These are phyloP conservation scores for Galerucella nymphaeae DNA, from an alignment of 2,888 invertebrate species.

Conservation along the genomic window DNA sequence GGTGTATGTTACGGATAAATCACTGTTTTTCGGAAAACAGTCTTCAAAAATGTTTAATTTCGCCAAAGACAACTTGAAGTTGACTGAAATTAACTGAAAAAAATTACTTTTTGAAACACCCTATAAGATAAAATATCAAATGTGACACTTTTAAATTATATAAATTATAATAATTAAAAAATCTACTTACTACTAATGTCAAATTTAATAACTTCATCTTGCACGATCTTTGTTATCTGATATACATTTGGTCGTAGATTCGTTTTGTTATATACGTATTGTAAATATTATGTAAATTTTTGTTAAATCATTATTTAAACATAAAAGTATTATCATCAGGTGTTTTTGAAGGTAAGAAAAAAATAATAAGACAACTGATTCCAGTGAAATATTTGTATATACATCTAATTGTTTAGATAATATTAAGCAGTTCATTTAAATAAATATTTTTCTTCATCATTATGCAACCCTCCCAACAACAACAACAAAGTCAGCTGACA, in stretches of 20 bases:
- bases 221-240: not conserved
- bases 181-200: slow-evolving; percentile 9
- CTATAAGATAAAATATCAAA: too few relatives aligned
- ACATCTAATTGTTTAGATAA: not conserved
- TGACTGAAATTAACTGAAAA: not conserved
- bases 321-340: not conserved
- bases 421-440: too few relatives aligned
- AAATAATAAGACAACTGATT: not conserved
- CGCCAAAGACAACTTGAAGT: not conserved
- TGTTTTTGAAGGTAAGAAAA: not conserved
- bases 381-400: not conserved
- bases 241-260: not conserved
- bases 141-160: not conserved
- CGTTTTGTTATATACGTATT: too few relatives aligned
- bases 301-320: not conserved
- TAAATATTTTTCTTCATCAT: too few relatives aligned
- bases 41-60: not conserved
- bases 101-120: too few relatives aligned
- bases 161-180: not conserved
- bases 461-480: too few relatives aligned
- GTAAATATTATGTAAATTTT: not conserved
- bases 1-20: not conserved
- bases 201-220: slow-evolving; percentile 16
- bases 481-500: too few relatives aligned
- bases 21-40: not conserved